Evolutionary conservation across 2,888 invertebrate species (phyloP), one percentile per base, ranked within the genome.

Genomic region (Drymonia ruficornis): DNA sequence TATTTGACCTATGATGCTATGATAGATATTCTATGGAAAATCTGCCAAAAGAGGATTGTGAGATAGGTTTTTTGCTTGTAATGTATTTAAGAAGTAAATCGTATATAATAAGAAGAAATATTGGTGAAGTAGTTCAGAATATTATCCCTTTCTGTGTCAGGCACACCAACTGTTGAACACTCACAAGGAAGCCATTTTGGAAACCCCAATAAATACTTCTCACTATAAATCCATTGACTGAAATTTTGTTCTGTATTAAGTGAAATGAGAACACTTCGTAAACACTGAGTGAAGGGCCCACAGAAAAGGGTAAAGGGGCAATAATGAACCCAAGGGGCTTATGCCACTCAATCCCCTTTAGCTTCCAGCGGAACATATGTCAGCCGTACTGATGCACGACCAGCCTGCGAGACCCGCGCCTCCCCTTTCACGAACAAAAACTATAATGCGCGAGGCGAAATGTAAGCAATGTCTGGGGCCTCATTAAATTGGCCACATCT

Each of bases 261-360:
- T 77, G 76, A 82, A 79, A 78, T 75, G 80, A 80, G 80, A 78
- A 79, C 76, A 80, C 84, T 86, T 79, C 60, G 81, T 86, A 88
- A 90, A 89, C 84, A 89, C 70, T 67, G 70, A 61, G 62, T 70
- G 76, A 74, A 82, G 81, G 69, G 76, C 78, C 79, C 80, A 77
- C 63, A 67, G 72, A 77, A 78, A 82, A 81, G 83, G 83, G 80
- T 78, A 81, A 83, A 82, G 80, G 81, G 80, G 75, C 84, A 86
- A 86, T 89, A 90, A 90, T 89, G 85, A 87, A 81, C 83, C 83
- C 83, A 82, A 83, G 84, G 85, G 87, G 90, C 86, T 90, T 89
- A 88, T 81, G 81, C 83, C 87, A 87, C 86, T 87, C 89, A 79
- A 85, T 83, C 86, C 87, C 88, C 79, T 79, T 76, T 80, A 66